Conservation (phyloP, 1,140 invertebrate genomes). For the Pararge aegeria region DNA sequence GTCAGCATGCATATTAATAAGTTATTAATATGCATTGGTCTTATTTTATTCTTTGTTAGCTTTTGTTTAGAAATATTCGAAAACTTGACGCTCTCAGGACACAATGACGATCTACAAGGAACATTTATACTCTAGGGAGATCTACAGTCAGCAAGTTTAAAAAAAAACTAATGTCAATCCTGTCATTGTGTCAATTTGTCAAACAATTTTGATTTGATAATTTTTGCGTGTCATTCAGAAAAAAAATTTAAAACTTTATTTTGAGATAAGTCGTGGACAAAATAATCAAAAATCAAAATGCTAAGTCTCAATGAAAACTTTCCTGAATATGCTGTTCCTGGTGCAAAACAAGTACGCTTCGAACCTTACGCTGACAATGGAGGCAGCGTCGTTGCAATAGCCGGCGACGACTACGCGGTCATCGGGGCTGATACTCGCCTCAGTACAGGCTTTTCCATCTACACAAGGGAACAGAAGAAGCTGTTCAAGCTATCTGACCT, state of each 20-base stretch:
- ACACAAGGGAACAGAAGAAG: slow-evolving; percentile 93
- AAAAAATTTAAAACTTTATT: background rate
- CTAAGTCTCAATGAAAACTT: slow-evolving; percentile 74
- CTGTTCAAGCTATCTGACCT: slow-evolving; percentile 88
- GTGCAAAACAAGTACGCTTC: slow-evolving; percentile 83
- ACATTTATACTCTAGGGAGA: too few relatives aligned
- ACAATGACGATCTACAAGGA: too few relatives aligned
- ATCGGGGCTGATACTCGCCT: slow-evolving; percentile 95
- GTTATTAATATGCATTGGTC: too few relatives aligned
- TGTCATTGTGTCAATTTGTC: background rate
- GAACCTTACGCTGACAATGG: slow-evolving; percentile 89
- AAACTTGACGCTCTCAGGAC: too few relatives aligned
- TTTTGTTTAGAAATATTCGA: too few relatives aligned
- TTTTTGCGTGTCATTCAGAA: background rate
- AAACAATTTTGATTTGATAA: too few relatives aligned
- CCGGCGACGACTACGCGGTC: slow-evolving; percentile 93
- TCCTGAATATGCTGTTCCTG: slow-evolving; percentile 84
- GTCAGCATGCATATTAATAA: too few relatives aligned
- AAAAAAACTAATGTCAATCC: too few relatives aligned
- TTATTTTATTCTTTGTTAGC: too few relatives aligned
- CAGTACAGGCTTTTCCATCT: slow-evolving; percentile 94
- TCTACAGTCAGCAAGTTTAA: too few relatives aligned
- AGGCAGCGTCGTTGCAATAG: slow-evolving; percentile 94
- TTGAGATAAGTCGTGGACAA: background rate
- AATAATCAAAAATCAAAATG: slow-evolving; percentile 41